Evolutionary conservation across 2,888 invertebrate species (phyloP), one percentile per base, ranked within the genome.

Genomic region (Parnassius apollo): DNA sequence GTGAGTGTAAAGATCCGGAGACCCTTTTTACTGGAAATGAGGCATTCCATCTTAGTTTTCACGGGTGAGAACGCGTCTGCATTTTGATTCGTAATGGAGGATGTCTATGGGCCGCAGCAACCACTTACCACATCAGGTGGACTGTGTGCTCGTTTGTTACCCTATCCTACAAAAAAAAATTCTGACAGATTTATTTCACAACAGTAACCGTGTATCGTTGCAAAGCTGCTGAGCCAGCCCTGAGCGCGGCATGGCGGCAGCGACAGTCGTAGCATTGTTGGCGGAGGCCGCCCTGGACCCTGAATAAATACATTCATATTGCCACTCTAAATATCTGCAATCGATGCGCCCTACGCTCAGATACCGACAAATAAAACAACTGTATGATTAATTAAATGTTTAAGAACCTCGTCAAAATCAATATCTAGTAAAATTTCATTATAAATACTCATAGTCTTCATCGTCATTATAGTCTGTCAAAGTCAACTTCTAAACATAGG

Each of bases 231-330:
- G 75, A 67, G 80, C 60, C 85, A 90, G 65, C 90, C 90, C 89
- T 89, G 63, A 63, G 69, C 71, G 83, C 82, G 83, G 85, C 81
- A 65, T 70, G 71, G 83, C 83, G 83, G 85, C 83, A 76, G 78
- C 87, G 84, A 91, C 91, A 91, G 90, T 87, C 91, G 84, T 84
- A 88, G 89, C 91, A 91, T 91, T 91, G 91, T 91, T 91, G 85
- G 77, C 78, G 69, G 81, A 84, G 87, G 82, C 88, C 88, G 88
- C 85, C 87, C 88, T 82, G 83, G 83, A 77, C 81, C 77, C 86
- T 88, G 91, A 90, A 91, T 91, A 91, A 91, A 91, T 91, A 91
- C 91, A 91, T 91, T 91, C 90, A 91, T 91, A 91, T 91, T 87
- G 91, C 88, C 90, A 90, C 91, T 89, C 86, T 86, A 88, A 90